Percentiles rank a stretch among this genome's conserved stretches.
These are phyloP conservation scores for Lepidochrysops patricia DNA, from an alignment of 2,888 invertebrate species.

Conservation along the genomic window DNA sequence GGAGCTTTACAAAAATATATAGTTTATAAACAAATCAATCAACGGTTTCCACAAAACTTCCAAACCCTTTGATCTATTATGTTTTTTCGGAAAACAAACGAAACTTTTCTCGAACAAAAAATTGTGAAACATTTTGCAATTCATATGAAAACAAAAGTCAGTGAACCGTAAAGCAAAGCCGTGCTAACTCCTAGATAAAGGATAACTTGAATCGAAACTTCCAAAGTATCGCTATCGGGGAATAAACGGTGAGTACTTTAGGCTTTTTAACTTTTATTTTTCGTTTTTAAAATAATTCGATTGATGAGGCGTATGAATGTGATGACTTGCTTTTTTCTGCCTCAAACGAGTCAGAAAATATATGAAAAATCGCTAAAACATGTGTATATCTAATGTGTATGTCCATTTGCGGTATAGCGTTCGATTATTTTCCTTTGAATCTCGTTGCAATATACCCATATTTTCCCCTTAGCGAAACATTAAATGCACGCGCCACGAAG, in stretches of 20 bases:
- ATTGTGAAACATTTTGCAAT: neutral
- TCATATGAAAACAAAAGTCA: constrained; percentile 10
- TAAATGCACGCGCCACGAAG: constrained; percentile 9
- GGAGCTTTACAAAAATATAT: no score
- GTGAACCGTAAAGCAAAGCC: neutral
- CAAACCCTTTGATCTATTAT: neutral
- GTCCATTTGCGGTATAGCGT: neutral
- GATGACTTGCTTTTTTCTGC: neutral
- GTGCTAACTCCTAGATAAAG: neutral
- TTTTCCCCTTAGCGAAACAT: constrained; percentile 1
- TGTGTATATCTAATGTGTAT: no score
- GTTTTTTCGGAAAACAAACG: neutral
- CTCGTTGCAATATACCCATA: constrained; percentile 1
- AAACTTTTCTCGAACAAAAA: neutral
- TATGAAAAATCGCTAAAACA: no score
- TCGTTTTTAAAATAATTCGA: neutral
- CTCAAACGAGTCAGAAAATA: neutral
- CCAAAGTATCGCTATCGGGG: neutral
- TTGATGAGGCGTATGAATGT: neutral
- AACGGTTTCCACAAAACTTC: neutral
- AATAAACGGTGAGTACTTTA: neutral
- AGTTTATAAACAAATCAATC: neutral
- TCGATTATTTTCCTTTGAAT: constrained; percentile 2
- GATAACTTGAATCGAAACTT: constrained; percentile 4
- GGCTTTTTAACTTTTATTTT: neutral